Evolutionary conservation across 2,888 invertebrate species (phyloP), one percentile per base, ranked within the genome.

Genomic region (Mythimna vitellina): DNA sequence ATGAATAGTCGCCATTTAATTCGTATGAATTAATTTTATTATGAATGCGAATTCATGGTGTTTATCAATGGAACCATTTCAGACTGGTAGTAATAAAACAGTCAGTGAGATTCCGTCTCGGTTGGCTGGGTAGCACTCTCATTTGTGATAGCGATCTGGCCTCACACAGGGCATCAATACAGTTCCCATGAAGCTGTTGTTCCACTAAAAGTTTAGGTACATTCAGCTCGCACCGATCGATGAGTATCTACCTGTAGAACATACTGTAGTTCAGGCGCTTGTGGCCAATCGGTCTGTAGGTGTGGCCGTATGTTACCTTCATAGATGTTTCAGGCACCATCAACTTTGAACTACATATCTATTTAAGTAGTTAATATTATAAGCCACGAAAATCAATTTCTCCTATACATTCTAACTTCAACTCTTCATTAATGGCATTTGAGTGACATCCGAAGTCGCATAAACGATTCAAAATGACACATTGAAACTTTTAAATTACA

Each of bases 141-240:
- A 84, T 78, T 70, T 65, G 70, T 70, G 86, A 86, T 82, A 81
- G 67, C 66, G 58, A 85, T 86, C 87, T 82, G 81, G 80, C 79
- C 79, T 82, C 79, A 80, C 72, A 70, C 65, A 63, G 82, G 82
- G 57, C 79, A 75, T 73, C 65, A 73, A 46, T 66, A 69, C 54
- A 69, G 53, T 53, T 66, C 17, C 42, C 42, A 77, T 63, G 58
- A 14, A 38, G 64, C 53, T 22, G 53, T 70, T 67, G 63, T 76
- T 79, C 60, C 64, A 63, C 66, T 64, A 65, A 53, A 51, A 29
- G 32, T 65, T 49, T n/a, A 56, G 29, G 32, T 65, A 53, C 25
- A 56, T 35, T 32, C 9, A 32, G 58, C 25, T 76, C 29, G 22
- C 38, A 25, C 32, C 9, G 29, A 22, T 49, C 49, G 56, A 80